Evolutionary conservation across 2,888 invertebrate genomes (phyloP).

Genomic region (Xanthia icteritia): DNA sequence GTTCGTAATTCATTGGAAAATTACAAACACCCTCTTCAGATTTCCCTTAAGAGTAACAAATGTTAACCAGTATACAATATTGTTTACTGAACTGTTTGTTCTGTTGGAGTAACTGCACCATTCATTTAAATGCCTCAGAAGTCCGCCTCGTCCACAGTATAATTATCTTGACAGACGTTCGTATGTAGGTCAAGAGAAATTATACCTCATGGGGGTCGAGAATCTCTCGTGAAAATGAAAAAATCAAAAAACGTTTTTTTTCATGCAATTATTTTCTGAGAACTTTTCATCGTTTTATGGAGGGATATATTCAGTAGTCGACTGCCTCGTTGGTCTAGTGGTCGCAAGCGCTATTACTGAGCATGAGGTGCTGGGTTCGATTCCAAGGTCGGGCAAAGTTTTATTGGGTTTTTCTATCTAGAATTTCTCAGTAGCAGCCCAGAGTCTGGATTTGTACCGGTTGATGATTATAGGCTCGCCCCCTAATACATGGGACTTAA

Average conservation of each 20-base stretch:
- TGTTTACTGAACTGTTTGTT: not conserved
- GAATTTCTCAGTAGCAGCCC: too few species aligned
- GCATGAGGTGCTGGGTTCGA: too few species aligned
- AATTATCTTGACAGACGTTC: conserved; percentile 32
- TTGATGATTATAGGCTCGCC: too few species aligned
- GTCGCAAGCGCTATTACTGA: too few species aligned
- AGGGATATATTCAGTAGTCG: not conserved
- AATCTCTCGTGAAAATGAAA: conserved; percentile 12
- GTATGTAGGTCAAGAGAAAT: conserved; percentile 42
- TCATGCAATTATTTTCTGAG: not conserved
- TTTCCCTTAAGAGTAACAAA: not conserved
- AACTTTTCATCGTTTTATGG: not conserved
- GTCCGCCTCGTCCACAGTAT: not conserved
- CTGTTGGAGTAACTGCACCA: conserved; percentile 4
- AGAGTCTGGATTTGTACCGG: too few species aligned
- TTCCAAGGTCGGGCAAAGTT: too few species aligned
- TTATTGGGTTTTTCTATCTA: too few species aligned
- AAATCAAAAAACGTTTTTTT: conserved; percentile 6
- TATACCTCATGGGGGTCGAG: conserved; percentile 31
- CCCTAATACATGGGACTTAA: too few species aligned
- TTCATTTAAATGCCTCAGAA: conserved; percentile 10
- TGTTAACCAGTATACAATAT: not conserved
- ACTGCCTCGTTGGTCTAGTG: too few species aligned
- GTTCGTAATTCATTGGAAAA: not conserved
- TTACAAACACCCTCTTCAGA: not conserved